Percentiles rank a stretch among this genome's conserved stretches.
Evolutionary conservation across 2,797 vertebrate genomes (phyloP).

Genomic region (Rhadinocentrus ornatus): DNA sequence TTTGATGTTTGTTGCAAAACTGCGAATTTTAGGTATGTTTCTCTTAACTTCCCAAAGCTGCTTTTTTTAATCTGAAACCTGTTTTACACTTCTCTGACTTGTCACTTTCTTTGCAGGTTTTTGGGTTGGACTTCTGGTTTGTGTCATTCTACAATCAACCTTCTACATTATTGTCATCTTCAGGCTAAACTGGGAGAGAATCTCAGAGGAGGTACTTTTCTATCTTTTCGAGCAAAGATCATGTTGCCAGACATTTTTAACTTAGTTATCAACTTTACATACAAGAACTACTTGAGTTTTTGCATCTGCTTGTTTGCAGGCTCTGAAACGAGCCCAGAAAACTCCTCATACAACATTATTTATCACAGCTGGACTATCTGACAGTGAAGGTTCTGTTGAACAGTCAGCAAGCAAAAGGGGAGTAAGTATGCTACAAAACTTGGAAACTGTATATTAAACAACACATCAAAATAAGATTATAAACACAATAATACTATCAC

Average conservation of each 20-base stretch:
- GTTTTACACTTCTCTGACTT: not conserved
- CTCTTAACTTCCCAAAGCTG: not conserved
- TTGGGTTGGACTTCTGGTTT: conserved; percentile 89
- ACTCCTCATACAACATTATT: conserved; percentile 26
- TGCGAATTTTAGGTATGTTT: conserved; percentile 87
- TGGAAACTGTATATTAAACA: not conserved
- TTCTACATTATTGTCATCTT: conserved; percentile 86
- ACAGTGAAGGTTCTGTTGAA: conserved; percentile 6
- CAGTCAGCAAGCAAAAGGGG: conserved; percentile 12
- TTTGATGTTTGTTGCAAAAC: conserved; percentile 86
- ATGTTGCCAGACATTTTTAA: not conserved
- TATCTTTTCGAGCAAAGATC: not conserved
- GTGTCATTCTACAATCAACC: conserved; percentile 81
- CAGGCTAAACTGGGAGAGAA: conserved; percentile 66
- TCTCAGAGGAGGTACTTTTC: conserved; percentile 59
- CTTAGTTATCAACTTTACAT: not conserved
- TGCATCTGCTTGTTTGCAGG: conserved; percentile 52
- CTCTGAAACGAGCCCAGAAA: conserved; percentile 63
- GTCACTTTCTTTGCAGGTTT: conserved; percentile 80
- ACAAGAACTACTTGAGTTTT: not conserved
- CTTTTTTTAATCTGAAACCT: not conserved
- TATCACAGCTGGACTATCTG: conserved; percentile 6
- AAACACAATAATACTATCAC: not conserved
- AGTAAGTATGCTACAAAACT: conserved; percentile 24
- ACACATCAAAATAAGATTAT: not conserved